These are phyloP conservation scores for Pasiphila rectangulata DNA, from an alignment of 2,888 invertebrate genomes.

Conservation along the genomic window DNA sequence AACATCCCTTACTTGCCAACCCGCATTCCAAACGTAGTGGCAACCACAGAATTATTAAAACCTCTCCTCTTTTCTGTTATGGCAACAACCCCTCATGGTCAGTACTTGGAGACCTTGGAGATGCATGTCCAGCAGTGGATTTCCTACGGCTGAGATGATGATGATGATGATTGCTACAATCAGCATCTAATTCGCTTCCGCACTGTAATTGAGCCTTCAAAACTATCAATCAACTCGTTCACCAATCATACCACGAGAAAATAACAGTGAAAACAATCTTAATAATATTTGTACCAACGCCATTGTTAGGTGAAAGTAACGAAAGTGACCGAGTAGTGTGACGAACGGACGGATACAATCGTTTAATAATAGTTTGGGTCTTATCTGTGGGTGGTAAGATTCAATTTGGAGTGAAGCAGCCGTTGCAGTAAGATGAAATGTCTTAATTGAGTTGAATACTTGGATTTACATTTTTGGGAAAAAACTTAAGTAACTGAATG, in stretches of 20 bases:
- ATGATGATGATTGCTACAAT: too few relatives aligned
- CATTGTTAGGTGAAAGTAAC: conserved; percentile 50
- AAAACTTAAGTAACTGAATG: too few relatives aligned
- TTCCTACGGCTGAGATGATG: too few relatives aligned
- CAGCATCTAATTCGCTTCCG: background rate
- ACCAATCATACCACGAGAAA: background rate
- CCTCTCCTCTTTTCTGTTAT: too few relatives aligned
- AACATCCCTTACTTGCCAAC: too few relatives aligned
- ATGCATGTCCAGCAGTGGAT: too few relatives aligned
- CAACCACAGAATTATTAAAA: too few relatives aligned
- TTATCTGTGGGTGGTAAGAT: background rate
- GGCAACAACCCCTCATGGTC: too few relatives aligned
- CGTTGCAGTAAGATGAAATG: background rate
- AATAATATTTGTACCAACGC: conserved; percentile 38
- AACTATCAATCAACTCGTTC: background rate
- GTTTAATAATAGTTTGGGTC: background rate
- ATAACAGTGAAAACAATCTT: conserved; percentile 38
- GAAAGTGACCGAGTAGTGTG: conserved; percentile 47
- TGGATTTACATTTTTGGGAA: too few relatives aligned
- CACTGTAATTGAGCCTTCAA: background rate
- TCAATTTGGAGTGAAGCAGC: background rate
- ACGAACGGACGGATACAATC: conserved; percentile 39
- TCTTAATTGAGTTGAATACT: background rate
- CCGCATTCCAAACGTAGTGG: too few relatives aligned
- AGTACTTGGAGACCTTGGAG: too few relatives aligned